Evolutionary conservation across 2,797 vertebrate species (phyloP).

Genomic region (Rhabdophis nuchalis): DNA sequence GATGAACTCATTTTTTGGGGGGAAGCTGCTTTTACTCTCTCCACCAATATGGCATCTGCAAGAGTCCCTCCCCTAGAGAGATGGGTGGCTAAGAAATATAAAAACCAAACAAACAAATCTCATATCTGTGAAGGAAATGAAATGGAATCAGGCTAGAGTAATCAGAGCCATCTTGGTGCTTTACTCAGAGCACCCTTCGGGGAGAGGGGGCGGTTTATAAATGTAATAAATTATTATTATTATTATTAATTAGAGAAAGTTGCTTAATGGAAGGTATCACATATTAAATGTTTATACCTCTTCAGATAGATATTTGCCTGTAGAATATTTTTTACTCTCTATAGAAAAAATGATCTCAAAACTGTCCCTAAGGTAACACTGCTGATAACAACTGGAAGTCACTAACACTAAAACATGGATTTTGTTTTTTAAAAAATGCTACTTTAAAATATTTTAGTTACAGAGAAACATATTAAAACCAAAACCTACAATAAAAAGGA

Average conservation of each 20-base stretch:
- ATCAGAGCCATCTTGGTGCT: not conserved
- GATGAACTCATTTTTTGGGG: not conserved
- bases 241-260: too few species aligned
- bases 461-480: slow-evolving; percentile 38
- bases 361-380: slow-evolving; percentile 13
- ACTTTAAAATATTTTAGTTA: slow-evolving; percentile 42
- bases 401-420: slow-evolving; percentile 37
- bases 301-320: not conserved
- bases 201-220: too few species aligned
- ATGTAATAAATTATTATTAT: too few species aligned
- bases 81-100: not conserved
- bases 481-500: slow-evolving; percentile 47
- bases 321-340: not conserved
- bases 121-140: not conserved
- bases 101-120: not conserved
- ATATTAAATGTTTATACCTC: not conserved
- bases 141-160: not conserved
- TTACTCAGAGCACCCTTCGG: too few species aligned
- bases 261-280: not conserved
- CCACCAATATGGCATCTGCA: not conserved
- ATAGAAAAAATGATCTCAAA: slow-evolving; percentile 55
- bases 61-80: not conserved
- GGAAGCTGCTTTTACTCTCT: not conserved
- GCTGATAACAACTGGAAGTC: slow-evolving; percentile 30
- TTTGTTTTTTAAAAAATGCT: slow-evolving; percentile 15